Conservation (phyloP, 1,140 invertebrate genomes). For the Temnothorax curvispinosus region DNA sequence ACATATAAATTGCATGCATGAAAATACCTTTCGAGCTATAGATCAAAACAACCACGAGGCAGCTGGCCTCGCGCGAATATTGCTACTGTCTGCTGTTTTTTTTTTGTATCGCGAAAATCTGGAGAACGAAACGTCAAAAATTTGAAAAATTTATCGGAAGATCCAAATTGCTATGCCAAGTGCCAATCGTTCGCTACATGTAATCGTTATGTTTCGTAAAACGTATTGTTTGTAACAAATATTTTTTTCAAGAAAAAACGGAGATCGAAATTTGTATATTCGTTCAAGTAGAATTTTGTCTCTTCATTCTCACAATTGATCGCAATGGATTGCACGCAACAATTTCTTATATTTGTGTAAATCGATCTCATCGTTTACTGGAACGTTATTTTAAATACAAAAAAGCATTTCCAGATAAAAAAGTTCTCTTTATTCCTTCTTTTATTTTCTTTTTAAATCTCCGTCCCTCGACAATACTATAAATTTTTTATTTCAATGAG, state of each 20-base stretch:
- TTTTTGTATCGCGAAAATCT: conserved; percentile 20
- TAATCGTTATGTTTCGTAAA: background rate
- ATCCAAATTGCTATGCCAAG: conserved; percentile 8
- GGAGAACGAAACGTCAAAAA: conserved; percentile 5
- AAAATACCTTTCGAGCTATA: conserved; percentile 40
- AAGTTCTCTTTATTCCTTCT: background rate
- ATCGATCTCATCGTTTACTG: background rate
- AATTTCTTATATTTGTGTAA: background rate
- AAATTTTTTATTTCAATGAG: background rate
- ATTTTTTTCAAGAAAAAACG: background rate
- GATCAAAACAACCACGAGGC: conserved; percentile 40
- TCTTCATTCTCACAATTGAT: background rate
- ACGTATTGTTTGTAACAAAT: background rate
- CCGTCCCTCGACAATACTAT: background rate
- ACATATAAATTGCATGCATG: conserved; percentile 39
- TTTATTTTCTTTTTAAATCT: background rate
- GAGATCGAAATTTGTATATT: background rate
- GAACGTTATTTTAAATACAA: background rate
- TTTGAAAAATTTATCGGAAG: conserved; percentile 11
- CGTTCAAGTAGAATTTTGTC: background rate
- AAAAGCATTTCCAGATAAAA: background rate
- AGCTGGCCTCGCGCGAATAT: conserved; percentile 5
- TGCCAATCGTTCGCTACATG: background rate
- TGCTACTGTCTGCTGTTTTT: conserved; percentile 3
- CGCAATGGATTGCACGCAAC: background rate